A percentile compares a stretch with the other conserved stretches of the same genome.
Evolutionary conservation across 2,113 vertebrate genomes (phyloP).

Genomic region (Natator depressus): DNA sequence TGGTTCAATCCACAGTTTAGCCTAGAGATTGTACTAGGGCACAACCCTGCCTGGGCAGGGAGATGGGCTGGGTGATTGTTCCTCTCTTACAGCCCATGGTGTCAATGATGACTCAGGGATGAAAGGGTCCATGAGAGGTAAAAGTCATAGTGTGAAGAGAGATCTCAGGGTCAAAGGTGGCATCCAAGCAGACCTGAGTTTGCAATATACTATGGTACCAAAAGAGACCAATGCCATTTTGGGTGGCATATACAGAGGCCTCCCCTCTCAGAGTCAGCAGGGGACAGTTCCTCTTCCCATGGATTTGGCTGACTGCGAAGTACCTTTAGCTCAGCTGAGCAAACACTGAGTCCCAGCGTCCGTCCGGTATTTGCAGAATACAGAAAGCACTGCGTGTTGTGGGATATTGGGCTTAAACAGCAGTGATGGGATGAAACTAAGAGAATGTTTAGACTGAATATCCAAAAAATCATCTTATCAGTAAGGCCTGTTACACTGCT

Average conservation of each 20-base stretch:
- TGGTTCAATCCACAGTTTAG: not conserved
- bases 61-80: not conserved
- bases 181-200: not conserved
- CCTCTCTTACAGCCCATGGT: not conserved
- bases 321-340: not conserved
- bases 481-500: not conserved
- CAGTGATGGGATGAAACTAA: not conserved
- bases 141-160: not conserved
- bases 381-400: accelerated
- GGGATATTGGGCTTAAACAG: conserved; percentile 23
- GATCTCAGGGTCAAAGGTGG: accelerated
- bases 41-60: not conserved
- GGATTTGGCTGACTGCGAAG: not conserved
- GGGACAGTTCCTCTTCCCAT: accelerated
- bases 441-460: not conserved
- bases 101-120: not conserved
- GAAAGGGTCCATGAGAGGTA: not conserved
- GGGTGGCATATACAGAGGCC: not conserved
- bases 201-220: not conserved
- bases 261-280: not conserved
- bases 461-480: conserved; percentile 46
- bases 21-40: not conserved
- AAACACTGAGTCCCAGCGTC: conserved; percentile 14
- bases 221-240: not conserved
- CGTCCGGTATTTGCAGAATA: accelerated